These are phyloP conservation scores for Polia nebulosa DNA, from an alignment of 2,888 invertebrate genomes.

Conservation along the genomic window DNA sequence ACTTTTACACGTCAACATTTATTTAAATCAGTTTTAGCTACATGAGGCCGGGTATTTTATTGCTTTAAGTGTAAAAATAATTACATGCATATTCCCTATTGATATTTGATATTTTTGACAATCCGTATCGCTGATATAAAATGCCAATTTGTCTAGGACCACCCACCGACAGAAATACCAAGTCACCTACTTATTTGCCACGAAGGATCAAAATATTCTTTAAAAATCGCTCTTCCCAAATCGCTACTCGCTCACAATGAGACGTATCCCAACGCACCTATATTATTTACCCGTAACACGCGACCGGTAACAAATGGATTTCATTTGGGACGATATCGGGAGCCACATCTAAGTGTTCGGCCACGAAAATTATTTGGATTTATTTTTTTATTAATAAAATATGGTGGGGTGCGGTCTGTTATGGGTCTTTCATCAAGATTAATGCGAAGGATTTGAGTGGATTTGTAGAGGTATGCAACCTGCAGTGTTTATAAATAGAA, in stretches of 20 bases:
- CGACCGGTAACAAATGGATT: slow-evolving; percentile 70
- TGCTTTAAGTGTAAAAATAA: too few relatives aligned
- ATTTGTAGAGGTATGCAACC: slow-evolving; percentile 14
- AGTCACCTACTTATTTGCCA: too few relatives aligned
- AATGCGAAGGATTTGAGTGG: slow-evolving; percentile 11
- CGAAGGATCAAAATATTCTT: background rate
- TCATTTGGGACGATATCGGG: slow-evolving; percentile 64
- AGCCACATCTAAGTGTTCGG: slow-evolving; percentile 58
- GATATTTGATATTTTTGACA: too few relatives aligned
- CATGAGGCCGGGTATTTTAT: too few relatives aligned
- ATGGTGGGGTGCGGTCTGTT: slow-evolving; percentile 42
- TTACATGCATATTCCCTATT: too few relatives aligned
- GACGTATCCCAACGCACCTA: slow-evolving; percentile 35
- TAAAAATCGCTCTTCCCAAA: background rate
- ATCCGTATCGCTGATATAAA: too few relatives aligned
- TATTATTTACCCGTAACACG: slow-evolving; percentile 67
- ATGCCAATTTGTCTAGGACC: too few relatives aligned
- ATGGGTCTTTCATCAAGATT: slow-evolving; percentile 51
- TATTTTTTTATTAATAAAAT: slow-evolving; percentile 51
- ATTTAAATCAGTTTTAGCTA: too few relatives aligned
- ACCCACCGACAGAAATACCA: too few relatives aligned
- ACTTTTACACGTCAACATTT: too few relatives aligned
- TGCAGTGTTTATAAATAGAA: slow-evolving; percentile 27
- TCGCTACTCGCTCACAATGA: slow-evolving; percentile 42
- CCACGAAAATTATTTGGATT: slow-evolving; percentile 54